Base-by-base conservation (phyloP, 2,888 invertebrate genomes). In the Aporophyla nigra region DNA sequence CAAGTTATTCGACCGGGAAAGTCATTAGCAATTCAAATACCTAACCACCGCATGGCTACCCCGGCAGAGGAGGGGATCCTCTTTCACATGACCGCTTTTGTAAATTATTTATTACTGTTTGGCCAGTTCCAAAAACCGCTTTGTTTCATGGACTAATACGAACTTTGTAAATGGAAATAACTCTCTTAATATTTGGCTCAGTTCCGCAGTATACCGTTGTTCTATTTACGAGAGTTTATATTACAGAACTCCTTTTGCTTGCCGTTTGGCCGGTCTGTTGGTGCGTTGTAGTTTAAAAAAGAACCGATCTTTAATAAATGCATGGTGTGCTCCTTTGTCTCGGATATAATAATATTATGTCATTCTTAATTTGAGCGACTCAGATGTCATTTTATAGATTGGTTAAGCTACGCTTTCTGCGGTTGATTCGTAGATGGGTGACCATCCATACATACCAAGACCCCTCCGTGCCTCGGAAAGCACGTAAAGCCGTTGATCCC, bases 1-100 rank as follows among this genome's bases (percentile, higher is more conserved):
- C 91, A 94, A 95, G 92, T 94, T 94, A 94, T 94, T 93, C 93
- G 92, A 91, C 91, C 91, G 91, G 91, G 92, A 91, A 92, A 93
- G 91, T 94, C 93, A 96, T 95, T 95, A 96, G 94, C 95, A 95
- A 95, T 95, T 95, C 95, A 95, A 95, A 96, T 95, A 94, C 91
- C 92, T 93, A 94, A 93, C 94, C 92, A 93, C 91, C 93, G 93
- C 93, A 91, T 93, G 92, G 92, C 90, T 91, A 89, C 91, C 90
- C 90, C 92, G 88, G 86, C 91, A 88, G 91, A 92, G 92, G 91
- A 92, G 92, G 90, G 92, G 91, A 93, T 93, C 90, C 93, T 93
- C 94, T 94, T 94, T 93, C 94, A 94, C 95, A 94, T 94, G 94
- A 93, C 93, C 92, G 95, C 95, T 91, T 95, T 94, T 94, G 94